Conservation (phyloP, 2,797 vertebrate species). For the Apodemus agrarius region DNA sequence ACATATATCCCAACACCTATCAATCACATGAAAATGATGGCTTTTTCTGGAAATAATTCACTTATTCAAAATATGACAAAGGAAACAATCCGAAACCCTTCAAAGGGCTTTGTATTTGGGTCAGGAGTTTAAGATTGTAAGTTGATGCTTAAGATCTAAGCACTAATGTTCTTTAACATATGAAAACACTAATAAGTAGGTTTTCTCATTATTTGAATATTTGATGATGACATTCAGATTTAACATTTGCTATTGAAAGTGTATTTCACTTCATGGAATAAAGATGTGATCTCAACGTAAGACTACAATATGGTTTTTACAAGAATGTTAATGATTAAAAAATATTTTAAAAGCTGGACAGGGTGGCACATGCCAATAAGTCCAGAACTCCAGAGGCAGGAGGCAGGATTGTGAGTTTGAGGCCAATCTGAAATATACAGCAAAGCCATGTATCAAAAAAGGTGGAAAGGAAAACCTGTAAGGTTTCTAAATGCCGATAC, state of each 20-base stretch:
- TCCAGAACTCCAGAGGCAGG: neutral
- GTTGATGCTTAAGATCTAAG: conserved; percentile 53
- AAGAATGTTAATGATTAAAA: neutral
- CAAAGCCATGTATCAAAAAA: neutral
- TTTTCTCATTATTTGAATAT: conserved; percentile 56
- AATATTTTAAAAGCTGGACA: neutral
- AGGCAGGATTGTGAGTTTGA: neutral
- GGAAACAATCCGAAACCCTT: conserved; percentile 24
- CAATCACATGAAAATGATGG: conserved; percentile 53
- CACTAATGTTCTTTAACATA: neutral
- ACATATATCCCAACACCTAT: neutral
- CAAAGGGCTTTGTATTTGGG: neutral
- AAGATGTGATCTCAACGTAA: conserved; percentile 58
- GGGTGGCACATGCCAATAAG: neutral
- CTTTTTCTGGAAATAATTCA: conserved; percentile 39
- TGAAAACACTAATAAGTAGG: conserved; percentile 24
- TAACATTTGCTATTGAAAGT: conserved; percentile 40
- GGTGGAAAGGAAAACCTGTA: neutral
- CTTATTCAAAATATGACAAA: conserved; percentile 49
- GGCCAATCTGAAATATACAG: neutral
- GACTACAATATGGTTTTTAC: conserved; percentile 11
- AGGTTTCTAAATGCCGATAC: neutral
- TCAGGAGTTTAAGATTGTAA: conserved; percentile 27
- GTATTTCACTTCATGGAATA: conserved; percentile 46
- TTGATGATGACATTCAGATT: conserved; percentile 47